Evolutionary conservation across 92 coral and sea anemone species (phyloP), one percentile per base, ranked within the genome.

Genomic region (Parazoanthus darwini): DNA sequence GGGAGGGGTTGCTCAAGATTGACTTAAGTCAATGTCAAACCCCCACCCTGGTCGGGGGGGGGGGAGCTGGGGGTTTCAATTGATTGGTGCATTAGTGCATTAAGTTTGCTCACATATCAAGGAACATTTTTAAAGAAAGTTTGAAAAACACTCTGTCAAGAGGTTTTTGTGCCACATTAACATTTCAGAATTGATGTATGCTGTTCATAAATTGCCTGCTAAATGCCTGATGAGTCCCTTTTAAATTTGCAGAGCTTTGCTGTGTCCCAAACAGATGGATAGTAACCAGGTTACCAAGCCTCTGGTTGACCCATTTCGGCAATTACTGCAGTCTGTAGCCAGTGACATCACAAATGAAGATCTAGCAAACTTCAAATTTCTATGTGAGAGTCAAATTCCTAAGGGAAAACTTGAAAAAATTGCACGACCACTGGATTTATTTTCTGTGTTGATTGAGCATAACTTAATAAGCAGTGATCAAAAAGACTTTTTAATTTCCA

Each of bases 271-370:
- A 44, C 25, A 70, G 29, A 84, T 71, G 87, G 78, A 84, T 70
- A 54, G 13, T 43, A 23, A 14, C 23, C 43, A 84, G 8, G 22
- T 23, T 44, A 23, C 77, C 25, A 71, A 43, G 71, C 87, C 79
- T 14, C 79, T 44, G 29, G 87, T 84, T 39, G 87, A 84, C 36
- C 87, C 87, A 46, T 84, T 84, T 71, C 87, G 87, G 6, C 87
- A 70, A 33, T 13, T 71, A 36, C 58, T 84, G 26, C 87, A 84
- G 65, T 70, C 78, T 42, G 65, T 84, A 44, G 87, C 87, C 26
- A 84, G 87, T 71, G 78, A 84, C 54, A 29, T 84, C 65, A 84
- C 78, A 14, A 84, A 71, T 44, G 87, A 84, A 35, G 66, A 84
- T 63, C 74, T 84, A 44, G 78, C 66, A 9, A 74, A 26, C 42